These are phyloP conservation scores for Galerucella pusilla DNA, from an alignment of 2,888 invertebrate genomes.

Conservation along the genomic window DNA sequence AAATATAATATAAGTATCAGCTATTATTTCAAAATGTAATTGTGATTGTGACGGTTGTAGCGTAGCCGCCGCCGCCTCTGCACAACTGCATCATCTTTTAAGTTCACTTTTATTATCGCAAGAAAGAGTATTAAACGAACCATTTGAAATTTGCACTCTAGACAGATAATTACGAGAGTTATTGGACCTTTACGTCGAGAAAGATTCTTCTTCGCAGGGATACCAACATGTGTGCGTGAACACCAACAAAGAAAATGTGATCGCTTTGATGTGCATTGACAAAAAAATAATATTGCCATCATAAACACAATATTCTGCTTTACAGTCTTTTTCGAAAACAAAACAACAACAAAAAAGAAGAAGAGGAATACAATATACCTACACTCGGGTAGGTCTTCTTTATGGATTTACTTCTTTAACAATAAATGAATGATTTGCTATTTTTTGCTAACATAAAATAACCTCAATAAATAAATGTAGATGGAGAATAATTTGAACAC, in stretches of 20 bases:
- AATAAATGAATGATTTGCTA: no score
- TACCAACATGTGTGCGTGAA: conserved; percentile 9
- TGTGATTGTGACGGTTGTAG: not conserved
- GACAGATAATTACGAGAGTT: conserved; percentile 28
- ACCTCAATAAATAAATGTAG: no score
- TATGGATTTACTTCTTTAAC: not conserved
- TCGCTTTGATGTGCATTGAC: conserved; percentile 12
- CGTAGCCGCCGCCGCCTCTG: not conserved
- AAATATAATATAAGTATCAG: no score
- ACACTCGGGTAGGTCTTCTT: not conserved
- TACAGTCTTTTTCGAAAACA: not conserved
- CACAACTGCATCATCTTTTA: conserved; percentile 8
- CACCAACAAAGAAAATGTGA: conserved; percentile 2
- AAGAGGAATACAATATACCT: not conserved
- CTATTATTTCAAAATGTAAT: not conserved
- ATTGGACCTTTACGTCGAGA: conserved; percentile 16
- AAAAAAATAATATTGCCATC: conserved; percentile 10
- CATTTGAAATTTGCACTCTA: conserved; percentile 28
- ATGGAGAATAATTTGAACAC: no score
- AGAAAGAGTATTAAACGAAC: conserved; percentile 27
- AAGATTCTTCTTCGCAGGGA: not conserved
- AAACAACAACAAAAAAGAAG: not conserved
- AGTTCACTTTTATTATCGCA: conserved; percentile 26
- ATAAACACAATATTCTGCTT: conserved; percentile 14
- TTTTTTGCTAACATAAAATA: no score